Percentiles rank a stretch among this genome's conserved stretches.
Evolutionary conservation across 2,888 invertebrate species (phyloP).

Genomic region (Hemistola chrysoprasaria): DNA sequence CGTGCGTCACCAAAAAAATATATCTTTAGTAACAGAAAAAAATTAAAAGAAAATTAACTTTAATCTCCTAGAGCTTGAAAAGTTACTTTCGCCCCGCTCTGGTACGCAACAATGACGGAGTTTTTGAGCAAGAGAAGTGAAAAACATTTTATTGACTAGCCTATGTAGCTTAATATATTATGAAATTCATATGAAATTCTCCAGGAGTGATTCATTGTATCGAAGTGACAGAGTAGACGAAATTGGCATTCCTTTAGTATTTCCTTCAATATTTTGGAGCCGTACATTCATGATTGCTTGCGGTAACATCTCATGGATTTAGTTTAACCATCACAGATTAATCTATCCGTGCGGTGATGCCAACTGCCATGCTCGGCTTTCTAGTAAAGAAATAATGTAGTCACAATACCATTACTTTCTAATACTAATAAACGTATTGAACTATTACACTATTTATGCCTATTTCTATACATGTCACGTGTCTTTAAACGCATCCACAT

Average conservation of each 20-base stretch:
- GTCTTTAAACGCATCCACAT: slow-evolving; percentile 45
- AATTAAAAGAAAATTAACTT: no score
- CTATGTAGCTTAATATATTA: no score
- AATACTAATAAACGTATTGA: slow-evolving; percentile 29
- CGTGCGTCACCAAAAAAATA: no score
- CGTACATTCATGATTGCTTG: slow-evolving; percentile 35
- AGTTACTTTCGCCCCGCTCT: no score
- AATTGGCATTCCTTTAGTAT: neutral
- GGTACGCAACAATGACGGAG: no score
- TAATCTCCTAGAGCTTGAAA: no score
- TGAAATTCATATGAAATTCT: no score
- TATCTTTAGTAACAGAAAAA: no score
- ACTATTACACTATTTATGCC: slow-evolving; percentile 16
- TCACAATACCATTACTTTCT: slow-evolving; percentile 28
- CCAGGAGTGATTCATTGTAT: no score
- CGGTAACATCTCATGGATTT: slow-evolving; percentile 40
- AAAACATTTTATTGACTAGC: no score
- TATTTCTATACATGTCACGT: slow-evolving; percentile 31
- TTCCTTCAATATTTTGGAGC: slow-evolving; percentile 39
- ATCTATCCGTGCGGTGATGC: slow-evolving; percentile 35
- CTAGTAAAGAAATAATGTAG: slow-evolving; percentile 38
- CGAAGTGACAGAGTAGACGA: neutral
- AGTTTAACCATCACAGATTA: slow-evolving; percentile 14
- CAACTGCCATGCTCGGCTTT: slow-evolving; percentile 45
- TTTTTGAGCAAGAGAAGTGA: no score